phyloP scores from a whole-genome alignment of 2,888 invertebrate species.

The Drosophila maculinotata region DNA sequence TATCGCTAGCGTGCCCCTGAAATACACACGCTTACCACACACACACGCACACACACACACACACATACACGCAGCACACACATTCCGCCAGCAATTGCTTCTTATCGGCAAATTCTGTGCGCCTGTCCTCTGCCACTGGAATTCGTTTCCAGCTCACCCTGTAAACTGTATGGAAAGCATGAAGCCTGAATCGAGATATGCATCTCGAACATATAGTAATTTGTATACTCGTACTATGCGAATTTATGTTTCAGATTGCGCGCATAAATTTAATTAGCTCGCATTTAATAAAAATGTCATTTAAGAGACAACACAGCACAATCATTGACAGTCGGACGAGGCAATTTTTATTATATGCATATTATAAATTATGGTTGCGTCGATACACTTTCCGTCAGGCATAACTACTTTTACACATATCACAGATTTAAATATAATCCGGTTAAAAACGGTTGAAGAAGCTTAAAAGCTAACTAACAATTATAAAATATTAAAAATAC shows the following conservation, averaged over 20 bases:
- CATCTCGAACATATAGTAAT: constrained; percentile 11
- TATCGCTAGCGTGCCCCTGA: constrained; percentile 55
- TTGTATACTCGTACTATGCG: constrained; percentile 23
- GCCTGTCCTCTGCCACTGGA: constrained; percentile 54
- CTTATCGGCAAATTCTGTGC: constrained; percentile 54
- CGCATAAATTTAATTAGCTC: constrained; percentile 66
- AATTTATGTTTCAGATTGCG: constrained; percentile 49
- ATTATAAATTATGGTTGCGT: constrained; percentile 38
- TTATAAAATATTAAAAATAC: too few species aligned
- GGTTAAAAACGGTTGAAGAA: too few species aligned
- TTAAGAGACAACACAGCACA: constrained; percentile 20
- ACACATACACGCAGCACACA: background rate
- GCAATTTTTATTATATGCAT: constrained; percentile 48
- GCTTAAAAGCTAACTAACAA: too few species aligned
- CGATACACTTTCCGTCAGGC: constrained; percentile 3
- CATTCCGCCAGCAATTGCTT: constrained; percentile 1
- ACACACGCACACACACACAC: constrained; percentile 3
- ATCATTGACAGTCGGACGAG: constrained; percentile 22
- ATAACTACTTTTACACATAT: background rate
- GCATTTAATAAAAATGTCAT: constrained; percentile 64
- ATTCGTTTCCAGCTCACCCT: constrained; percentile 35
- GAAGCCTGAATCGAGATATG: constrained; percentile 5
- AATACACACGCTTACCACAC: constrained; percentile 10
- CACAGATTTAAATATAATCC: background rate
- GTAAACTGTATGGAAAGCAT: constrained; percentile 18